Percentiles rank a stretch among this genome's conserved stretches.
phyloP scores from a whole-genome alignment of 2,888 invertebrate species.

The Pheosia gnoma region DNA sequence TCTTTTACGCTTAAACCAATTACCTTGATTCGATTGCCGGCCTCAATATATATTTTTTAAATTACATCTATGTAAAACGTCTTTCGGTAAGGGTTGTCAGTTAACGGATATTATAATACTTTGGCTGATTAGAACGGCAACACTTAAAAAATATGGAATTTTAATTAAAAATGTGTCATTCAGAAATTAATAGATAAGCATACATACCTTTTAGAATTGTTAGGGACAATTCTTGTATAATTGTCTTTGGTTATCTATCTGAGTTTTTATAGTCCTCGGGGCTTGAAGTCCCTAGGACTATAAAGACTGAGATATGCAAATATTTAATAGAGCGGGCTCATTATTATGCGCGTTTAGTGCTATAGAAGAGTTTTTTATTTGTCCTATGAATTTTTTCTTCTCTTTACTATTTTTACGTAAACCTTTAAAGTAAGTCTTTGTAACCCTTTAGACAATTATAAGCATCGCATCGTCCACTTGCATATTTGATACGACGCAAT shows the following conservation, averaged over 20 bases:
- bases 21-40: neutral
- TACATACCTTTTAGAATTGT: too few relatives aligned
- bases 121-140: too few relatives aligned
- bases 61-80: neutral
- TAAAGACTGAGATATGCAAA: too few relatives aligned
- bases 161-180: too few relatives aligned
- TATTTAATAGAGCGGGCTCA: too few relatives aligned
- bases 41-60: too few relatives aligned
- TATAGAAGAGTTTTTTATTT: neutral
- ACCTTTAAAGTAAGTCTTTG: neutral
- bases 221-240: too few relatives aligned
- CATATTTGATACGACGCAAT: slow-evolving; percentile 15
- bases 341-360: neutral
- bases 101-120: neutral
- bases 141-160: too few relatives aligned
- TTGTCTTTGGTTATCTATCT: too few relatives aligned
- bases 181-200: too few relatives aligned
- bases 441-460: neutral
- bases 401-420: neutral
- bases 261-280: too few relatives aligned
- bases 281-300: too few relatives aligned
- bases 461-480: slow-evolving; percentile 4
- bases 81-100: neutral
- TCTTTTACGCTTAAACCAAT: neutral
- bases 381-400: neutral